These are phyloP conservation scores for Mimumesa dahlbomi DNA, from an alignment of 2,888 invertebrate species.

Conservation along the genomic window DNA sequence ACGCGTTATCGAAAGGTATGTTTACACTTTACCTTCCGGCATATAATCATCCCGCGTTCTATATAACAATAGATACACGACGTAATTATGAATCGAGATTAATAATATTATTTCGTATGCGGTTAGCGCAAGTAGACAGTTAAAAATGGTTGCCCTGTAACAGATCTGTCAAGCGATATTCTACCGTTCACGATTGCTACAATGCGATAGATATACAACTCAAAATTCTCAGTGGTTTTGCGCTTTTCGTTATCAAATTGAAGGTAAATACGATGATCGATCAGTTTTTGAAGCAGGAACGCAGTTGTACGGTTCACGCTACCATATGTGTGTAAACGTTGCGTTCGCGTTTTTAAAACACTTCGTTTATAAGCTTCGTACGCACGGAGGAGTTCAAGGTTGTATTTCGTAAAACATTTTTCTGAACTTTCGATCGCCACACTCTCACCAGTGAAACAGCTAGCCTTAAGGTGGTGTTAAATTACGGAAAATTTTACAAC, in stretches of 20 bases:
- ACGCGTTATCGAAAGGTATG: constrained; percentile 62
- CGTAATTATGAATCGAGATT: constrained; percentile 35
- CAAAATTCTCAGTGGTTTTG: constrained; percentile 63
- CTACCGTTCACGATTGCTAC: constrained; percentile 55
- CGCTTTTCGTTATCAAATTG: constrained; percentile 61
- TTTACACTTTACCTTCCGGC: constrained; percentile 31
- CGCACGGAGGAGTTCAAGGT: constrained; percentile 66
- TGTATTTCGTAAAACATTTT: constrained; percentile 59
- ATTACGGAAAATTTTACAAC: too few relatives aligned
- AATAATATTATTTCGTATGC: constrained; percentile 36
- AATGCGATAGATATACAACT: constrained; percentile 52
- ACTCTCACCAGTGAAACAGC: too few relatives aligned
- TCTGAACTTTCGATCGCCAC: constrained; percentile 25
- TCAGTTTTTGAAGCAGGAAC: constrained; percentile 1
- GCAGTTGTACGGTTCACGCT: constrained; percentile 25
- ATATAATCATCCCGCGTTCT: constrained; percentile 1
- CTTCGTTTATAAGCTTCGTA: constrained; percentile 45
- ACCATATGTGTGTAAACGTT: constrained; percentile 67
- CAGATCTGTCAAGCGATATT: constrained; percentile 70
- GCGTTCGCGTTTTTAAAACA: constrained; percentile 39
- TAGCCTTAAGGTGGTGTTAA: too few relatives aligned
- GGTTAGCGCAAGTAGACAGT: constrained; percentile 47
- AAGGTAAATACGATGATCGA: constrained; percentile 53
- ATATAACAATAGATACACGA: constrained; percentile 40
- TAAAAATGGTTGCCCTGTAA: constrained; percentile 72